A percentile compares a stretch with the other conserved stretches of the same genome.
Evolutionary conservation across 2,888 invertebrate genomes (phyloP).

Genomic region (Bombylius discolor): DNA sequence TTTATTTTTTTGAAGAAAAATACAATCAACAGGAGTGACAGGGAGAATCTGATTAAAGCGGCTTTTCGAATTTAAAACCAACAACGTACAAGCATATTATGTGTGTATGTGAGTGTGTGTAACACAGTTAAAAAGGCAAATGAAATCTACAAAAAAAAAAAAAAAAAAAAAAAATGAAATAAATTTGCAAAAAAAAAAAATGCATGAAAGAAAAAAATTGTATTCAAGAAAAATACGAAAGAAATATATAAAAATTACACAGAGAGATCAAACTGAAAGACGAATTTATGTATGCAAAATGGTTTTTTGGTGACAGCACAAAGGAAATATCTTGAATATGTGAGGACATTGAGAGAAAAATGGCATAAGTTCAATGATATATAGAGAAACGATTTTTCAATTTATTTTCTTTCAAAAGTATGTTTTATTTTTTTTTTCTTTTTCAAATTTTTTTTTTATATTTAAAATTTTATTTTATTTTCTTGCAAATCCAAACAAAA

Average conservation of each 20-base stretch:
- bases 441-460: not conserved
- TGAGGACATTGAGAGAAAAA: conserved; percentile 6
- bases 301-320: conserved; percentile 23
- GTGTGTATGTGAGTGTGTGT: no score
- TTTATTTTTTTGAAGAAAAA: no score
- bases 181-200: not conserved
- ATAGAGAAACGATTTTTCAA: not conserved
- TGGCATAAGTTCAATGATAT: conserved; percentile 3
- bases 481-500: not conserved
- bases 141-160: not conserved
- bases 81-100: no score
- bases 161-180: not conserved
- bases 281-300: conserved; percentile 35
- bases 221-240: not conserved
- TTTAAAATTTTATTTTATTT: not conserved
- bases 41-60: no score
- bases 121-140: no score
- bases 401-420: not conserved
- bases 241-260: no score
- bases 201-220: no score
- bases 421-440: not conserved
- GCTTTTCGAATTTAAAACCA: no score
- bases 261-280: conserved; percentile 15
- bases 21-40: no score
- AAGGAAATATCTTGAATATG: conserved; percentile 17